phyloP scores from a whole-genome alignment of 2,113 vertebrate species.

The Zingel zingel region DNA sequence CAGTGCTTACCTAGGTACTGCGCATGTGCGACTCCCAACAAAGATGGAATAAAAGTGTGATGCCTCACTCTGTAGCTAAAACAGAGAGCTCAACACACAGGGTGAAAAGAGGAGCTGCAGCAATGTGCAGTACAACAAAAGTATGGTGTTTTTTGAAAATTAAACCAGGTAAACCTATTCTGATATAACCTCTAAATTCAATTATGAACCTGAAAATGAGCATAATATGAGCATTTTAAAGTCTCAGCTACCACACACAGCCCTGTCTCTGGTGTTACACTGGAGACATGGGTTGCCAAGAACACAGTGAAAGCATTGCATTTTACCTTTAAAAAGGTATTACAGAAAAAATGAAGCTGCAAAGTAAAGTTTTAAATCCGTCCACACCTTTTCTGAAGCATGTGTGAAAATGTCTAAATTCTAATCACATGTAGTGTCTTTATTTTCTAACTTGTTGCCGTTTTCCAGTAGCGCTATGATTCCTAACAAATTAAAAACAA shows the following conservation, averaged over 20 bases:
- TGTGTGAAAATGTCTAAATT: slow-evolving; percentile 15
- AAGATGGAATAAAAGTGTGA: too few species aligned
- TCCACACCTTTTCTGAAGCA: neutral
- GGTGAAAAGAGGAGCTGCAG: too few species aligned
- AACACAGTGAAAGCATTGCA: slow-evolving; percentile 16
- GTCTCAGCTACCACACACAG: neutral
- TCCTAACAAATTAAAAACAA: neutral
- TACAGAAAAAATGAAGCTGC: slow-evolving; percentile 45
- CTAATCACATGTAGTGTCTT: neutral
- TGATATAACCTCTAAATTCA: too few species aligned
- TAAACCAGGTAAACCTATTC: too few species aligned
- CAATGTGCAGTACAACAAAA: too few species aligned
- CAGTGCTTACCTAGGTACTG: too few species aligned
- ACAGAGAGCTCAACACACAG: too few species aligned
- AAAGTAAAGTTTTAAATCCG: slow-evolving; percentile 33
- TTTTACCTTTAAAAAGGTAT: slow-evolving; percentile 53
- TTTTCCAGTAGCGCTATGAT: neutral
- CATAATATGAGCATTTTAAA: neutral
- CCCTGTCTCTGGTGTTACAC: slow-evolving; percentile 8
- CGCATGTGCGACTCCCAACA: too few species aligned
- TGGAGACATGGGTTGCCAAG: slow-evolving; percentile 19
- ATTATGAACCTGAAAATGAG: too few species aligned
- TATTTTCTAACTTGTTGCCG: slow-evolving; percentile 5
- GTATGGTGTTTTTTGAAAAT: too few species aligned
- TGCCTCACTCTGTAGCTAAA: too few species aligned